Conservation (phyloP, 2,113 vertebrate species). For the Peucedramus taeniatus region DNA sequence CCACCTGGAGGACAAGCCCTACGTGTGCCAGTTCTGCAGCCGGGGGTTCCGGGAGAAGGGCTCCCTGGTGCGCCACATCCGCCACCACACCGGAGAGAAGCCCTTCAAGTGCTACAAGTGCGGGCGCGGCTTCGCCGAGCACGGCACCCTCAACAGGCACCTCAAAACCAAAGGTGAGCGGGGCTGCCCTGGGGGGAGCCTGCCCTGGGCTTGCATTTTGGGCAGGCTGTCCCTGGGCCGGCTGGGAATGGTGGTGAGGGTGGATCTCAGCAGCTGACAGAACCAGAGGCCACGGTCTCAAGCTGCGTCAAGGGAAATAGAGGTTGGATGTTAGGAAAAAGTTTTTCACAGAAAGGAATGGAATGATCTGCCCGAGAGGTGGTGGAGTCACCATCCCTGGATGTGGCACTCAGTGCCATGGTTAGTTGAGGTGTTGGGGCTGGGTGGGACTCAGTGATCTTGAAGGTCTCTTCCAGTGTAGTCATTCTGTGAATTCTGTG, state of each 20-base stretch:
- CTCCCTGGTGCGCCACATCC: conserved; percentile 91
- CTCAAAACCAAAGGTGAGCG: conserved; percentile 90
- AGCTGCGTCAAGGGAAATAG: background rate
- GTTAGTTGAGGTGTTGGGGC: background rate
- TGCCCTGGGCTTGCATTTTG: background rate
- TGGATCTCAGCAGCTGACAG: background rate
- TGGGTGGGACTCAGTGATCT: background rate
- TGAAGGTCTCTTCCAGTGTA: background rate
- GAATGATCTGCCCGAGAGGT: background rate
- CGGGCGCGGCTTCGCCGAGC: conserved; percentile 90
- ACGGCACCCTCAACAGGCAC: conserved; percentile 93
- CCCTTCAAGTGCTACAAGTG: conserved; percentile 94
- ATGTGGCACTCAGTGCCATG: background rate
- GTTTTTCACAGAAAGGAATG: background rate
- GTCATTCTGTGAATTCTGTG: background rate
- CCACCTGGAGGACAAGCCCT: conserved; percentile 89
- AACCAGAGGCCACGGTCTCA: background rate
- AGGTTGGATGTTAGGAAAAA: background rate
- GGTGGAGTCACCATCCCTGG: background rate
- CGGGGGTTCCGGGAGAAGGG: conserved; percentile 94
- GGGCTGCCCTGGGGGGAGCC: background rate
- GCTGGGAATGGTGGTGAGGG: background rate
- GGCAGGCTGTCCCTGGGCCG: background rate
- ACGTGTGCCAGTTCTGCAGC: conserved; percentile 87
- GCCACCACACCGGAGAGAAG: conserved; percentile 95